A percentile compares a stretch with the other conserved stretches of the same genome.
Conservation (phyloP, 2,113 vertebrate genomes). For the Dolichallabes microphthalmus region DNA sequence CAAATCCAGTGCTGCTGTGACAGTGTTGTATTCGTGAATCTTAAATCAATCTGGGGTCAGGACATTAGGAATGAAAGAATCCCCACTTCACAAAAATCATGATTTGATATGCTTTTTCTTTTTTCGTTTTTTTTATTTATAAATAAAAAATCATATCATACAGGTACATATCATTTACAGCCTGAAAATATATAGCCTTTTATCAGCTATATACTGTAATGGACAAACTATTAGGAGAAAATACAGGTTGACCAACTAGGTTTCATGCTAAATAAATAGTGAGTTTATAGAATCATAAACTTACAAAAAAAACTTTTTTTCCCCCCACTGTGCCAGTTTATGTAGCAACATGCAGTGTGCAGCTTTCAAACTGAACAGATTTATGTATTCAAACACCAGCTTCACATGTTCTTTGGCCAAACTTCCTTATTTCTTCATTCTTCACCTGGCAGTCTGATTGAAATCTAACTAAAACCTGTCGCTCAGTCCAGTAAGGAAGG, state of each 20-base stretch:
- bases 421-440: neutral
- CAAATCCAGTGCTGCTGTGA: too few relatives aligned
- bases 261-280: neutral
- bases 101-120: too few relatives aligned
- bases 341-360: neutral
- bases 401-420: neutral
- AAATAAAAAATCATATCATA: too few relatives aligned
- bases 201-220: too few relatives aligned
- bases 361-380: neutral
- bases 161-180: too few relatives aligned
- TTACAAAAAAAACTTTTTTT: neutral
- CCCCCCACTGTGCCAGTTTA: slow-evolving; percentile 6
- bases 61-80: too few relatives aligned
- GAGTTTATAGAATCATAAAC: neutral
- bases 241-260: neutral
- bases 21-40: too few relatives aligned
- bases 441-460: slow-evolving; percentile 8
- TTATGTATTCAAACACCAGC: slow-evolving; percentile 5
- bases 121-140: too few relatives aligned
- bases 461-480: slow-evolving; percentile 34
- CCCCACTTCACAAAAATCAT: too few relatives aligned
- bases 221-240: too few relatives aligned
- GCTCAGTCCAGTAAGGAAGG: slow-evolving; percentile 18
- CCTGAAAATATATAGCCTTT: too few relatives aligned
- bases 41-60: too few relatives aligned